These are phyloP conservation scores for Lutraria rhynchaena DNA, from an alignment of 1,140 invertebrate species.

Conservation along the genomic window DNA sequence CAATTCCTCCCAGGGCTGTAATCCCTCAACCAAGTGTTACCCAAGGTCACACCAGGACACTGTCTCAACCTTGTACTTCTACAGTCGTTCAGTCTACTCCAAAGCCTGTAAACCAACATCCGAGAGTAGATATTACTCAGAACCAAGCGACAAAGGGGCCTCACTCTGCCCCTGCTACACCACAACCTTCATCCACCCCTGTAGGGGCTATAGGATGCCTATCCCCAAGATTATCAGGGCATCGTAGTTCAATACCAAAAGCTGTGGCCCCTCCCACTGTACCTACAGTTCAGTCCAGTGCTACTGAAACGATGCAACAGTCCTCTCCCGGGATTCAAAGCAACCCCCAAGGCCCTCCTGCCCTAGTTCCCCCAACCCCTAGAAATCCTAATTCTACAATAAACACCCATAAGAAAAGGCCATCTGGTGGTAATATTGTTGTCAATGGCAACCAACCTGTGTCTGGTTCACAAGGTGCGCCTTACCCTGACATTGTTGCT, in stretches of 20 bases:
- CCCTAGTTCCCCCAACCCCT: constrained; percentile 43
- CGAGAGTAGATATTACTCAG: constrained; percentile 41
- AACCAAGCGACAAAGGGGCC: constrained; percentile 52
- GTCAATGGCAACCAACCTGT: constrained; percentile 59
- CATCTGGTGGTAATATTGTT: constrained; percentile 53
- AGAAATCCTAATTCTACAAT: constrained; percentile 62
- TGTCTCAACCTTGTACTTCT: constrained; percentile 32
- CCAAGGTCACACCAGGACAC: constrained; percentile 21
- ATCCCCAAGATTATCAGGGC: constrained; percentile 39
- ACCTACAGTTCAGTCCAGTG: not conserved
- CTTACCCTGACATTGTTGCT: constrained; percentile 48
- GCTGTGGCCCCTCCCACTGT: constrained; percentile 34
- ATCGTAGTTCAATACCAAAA: constrained; percentile 28
- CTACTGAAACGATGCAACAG: too few species aligned
- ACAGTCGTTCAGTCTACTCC: constrained; percentile 18
- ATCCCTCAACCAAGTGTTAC: constrained; percentile 25
- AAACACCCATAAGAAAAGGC: constrained; percentile 56
- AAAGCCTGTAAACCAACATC: constrained; percentile 19
- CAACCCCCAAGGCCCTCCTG: not conserved
- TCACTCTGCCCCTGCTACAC: constrained; percentile 45
- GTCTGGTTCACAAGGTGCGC: constrained; percentile 29
- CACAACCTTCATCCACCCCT: constrained; percentile 54
- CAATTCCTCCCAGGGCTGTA: constrained; percentile 45
- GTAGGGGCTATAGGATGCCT: constrained; percentile 61
- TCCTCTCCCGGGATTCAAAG: not conserved